A percentile compares a stretch with the other conserved stretches of the same genome.
Evolutionary conservation across 2,797 vertebrate genomes (phyloP).

Genomic region (Hippoglossus hippoglossus): DNA sequence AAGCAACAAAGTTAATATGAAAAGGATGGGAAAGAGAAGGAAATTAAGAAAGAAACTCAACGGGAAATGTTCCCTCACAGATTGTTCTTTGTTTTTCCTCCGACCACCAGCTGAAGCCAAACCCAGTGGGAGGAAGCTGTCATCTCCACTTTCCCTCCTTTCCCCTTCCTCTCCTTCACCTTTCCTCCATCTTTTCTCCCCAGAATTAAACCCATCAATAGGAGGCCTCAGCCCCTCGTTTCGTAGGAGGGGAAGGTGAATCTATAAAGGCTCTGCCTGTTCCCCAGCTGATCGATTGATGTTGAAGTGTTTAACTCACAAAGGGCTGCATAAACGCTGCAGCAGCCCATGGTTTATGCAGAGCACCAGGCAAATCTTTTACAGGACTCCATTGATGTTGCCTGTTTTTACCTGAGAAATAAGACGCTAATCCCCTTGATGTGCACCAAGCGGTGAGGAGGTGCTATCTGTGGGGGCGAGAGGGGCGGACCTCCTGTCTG

Average conservation of each 20-base stretch:
- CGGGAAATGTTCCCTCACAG: constrained; percentile 16
- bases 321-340: constrained; percentile 54
- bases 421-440: constrained; percentile 71
- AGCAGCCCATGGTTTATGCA: constrained; percentile 50
- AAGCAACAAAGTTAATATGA: too few species aligned
- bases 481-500: constrained; percentile 71
- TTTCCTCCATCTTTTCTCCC: constrained; percentile 53
- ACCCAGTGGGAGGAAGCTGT: constrained; percentile 61
- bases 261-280: constrained; percentile 52
- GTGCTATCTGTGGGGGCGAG: constrained; percentile 60
- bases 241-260: constrained; percentile 67
- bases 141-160: constrained; percentile 57
- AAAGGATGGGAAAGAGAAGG: background rate
- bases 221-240: constrained; percentile 48
- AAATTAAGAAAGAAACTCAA: background rate
- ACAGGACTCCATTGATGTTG: constrained; percentile 64
- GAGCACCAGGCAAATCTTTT: constrained; percentile 40
- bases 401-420: constrained; percentile 70
- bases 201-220: constrained; percentile 56
- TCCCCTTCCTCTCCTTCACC: constrained; percentile 46
- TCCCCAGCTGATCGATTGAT: constrained; percentile 67
- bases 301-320: constrained; percentile 70
- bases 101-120: constrained; percentile 57
- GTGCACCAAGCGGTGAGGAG: constrained; percentile 57
- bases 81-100: constrained; percentile 30